Evolutionary conservation across 2,888 invertebrate genomes (phyloP), one percentile per base, ranked within the genome.

Genomic region (Anoncus sp.): DNA sequence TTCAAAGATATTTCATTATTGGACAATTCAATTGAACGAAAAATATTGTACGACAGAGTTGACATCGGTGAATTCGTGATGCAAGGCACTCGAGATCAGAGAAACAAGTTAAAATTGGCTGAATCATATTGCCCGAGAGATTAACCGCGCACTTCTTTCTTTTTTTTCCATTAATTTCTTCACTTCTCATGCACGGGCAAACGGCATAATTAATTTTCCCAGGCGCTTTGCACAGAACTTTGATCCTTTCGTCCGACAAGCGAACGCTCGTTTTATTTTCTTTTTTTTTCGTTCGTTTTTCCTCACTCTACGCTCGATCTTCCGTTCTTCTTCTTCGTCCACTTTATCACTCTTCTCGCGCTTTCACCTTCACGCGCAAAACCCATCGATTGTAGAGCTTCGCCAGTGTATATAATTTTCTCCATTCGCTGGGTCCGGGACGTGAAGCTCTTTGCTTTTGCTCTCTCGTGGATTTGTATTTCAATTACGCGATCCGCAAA

Each of bases 401-500:
- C 22, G 57, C 45, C 55, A 16, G 16, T 38, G 38, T 31, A 55
- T 57, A 47, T 65, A 66, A 66, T 66, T n/a, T n/a, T 59, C 45
- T 66, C 31, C 31, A 20, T 62, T 40, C 45, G 7, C n/a, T 31
- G 18, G 6, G n/a, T n/a, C n/a, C n/a, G 40, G 38, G 20, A 40
- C 5, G 18, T 59, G 31, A 24, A 38, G 53, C 67, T 49, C 45
- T 24, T 67, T 57, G 24, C n/a, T 49, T 20, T 40, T 49, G n/a
- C 20, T 22, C 5, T 49, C 53, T 67, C 38, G 24, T 49, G 60
- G 35, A 67, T 75, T 69, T 47, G 53, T 75, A 62, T 66, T 69
- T 75, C 75, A 75, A 69, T 75, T 69, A 69, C 38, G 49, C 43
- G 53, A 55, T 59, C 31, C 51, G 51, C 73, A 66, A 60, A 73